A percentile compares a stretch with the other conserved stretches of the same genome.
Evolutionary conservation across 2,113 vertebrate species (phyloP).

Genomic region (Halcyon senegalensis): DNA sequence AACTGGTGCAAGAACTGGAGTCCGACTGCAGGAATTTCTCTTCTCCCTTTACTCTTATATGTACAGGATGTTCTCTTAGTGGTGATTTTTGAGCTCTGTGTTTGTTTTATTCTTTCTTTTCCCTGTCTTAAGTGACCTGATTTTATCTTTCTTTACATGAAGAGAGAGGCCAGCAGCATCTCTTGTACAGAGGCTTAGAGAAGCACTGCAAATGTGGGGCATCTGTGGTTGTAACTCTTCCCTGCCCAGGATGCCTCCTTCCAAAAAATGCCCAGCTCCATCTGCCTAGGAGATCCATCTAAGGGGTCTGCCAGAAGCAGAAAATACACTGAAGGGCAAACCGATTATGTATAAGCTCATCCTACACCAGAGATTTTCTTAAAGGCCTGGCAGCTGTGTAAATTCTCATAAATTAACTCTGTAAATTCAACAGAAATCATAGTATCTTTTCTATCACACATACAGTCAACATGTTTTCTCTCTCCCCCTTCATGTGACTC

Average conservation of each 20-base stretch:
- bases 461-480: neutral
- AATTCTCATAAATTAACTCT: neutral
- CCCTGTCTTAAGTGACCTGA: constrained; percentile 44
- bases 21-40: neutral
- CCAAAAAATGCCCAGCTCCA: accelerated
- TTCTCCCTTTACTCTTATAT: neutral
- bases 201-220: neutral
- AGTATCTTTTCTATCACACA: neutral
- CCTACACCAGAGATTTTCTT: neutral
- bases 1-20: neutral
- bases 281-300: neutral
- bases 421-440: neutral
- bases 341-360: neutral
- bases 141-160: constrained; percentile 38
- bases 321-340: neutral
- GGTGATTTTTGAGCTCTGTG: neutral
- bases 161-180: neutral
- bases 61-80: neutral
- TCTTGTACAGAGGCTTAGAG: constrained; percentile 9
- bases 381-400: neutral
- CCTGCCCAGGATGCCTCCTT: neutral
- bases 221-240: constrained; percentile 31
- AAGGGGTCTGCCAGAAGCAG: neutral
- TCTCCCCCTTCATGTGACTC: neutral
- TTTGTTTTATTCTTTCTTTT: constrained; percentile 4